Evolutionary conservation across 2,888 invertebrate genomes (phyloP), one percentile per base, ranked within the genome.

Genomic region (Ephialtes manifestator): DNA sequence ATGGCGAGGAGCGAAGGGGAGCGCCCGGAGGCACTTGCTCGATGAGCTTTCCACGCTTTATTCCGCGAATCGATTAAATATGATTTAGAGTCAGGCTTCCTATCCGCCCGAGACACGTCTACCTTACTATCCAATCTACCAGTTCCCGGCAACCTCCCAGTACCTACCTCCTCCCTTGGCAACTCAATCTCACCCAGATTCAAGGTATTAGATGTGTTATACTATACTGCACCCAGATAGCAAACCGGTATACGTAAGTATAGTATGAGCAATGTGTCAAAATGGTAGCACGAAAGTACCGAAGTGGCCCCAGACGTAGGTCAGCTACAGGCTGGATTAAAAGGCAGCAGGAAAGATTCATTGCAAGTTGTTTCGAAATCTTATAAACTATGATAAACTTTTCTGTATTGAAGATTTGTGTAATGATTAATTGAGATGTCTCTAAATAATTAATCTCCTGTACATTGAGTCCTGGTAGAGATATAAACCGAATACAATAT

Each of bases 1-100:
- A 70, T 76, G 46, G 65, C 63, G 67, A 74, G 18, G 43, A 81
- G 68, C 75, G 15, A 39, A 48, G 72, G 43, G 71, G 51, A 58
- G 72, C 46, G 76, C 67, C 67, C 58, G 24, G 60, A 67, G 60
- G 77, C 43, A 81, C 60, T 76, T 51, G 51, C 39, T 67, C 67
- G 67, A 68, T 51, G 81, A 77, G 84, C 84, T 81, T 81, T 84
- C 81, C 75, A 81, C 71, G 28, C 82, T 83, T 70, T 75, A 87
- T 89, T 88, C 89, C 75, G 48, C 65, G 87, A 87, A 89, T 83
- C 89, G 89, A 90, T 90, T 89, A 88, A 87, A 86, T 76, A 87
- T 89, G 87, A 89, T 90, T 89, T 90, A 86, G 83, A 71, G 68
- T 51, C 70, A 83, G 58, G 51, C 13, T 63, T 65, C 67, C 18